phyloP scores from a whole-genome alignment of 2,113 vertebrate genomes.

The Boulengeromyrus knoepffleri region DNA sequence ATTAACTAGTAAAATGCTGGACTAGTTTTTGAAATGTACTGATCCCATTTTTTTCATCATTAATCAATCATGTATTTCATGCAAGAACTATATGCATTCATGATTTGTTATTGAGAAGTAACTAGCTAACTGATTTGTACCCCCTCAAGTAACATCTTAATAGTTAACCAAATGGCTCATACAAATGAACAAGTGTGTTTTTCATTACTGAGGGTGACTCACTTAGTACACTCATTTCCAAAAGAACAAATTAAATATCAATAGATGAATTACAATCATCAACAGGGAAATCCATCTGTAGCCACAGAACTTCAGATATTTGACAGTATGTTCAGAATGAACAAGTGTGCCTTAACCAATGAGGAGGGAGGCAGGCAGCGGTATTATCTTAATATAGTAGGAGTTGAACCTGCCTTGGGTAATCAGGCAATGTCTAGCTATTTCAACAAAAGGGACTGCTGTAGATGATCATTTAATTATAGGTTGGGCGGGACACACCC shows the following conservation, averaged over 20 bases:
- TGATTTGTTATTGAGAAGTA: not conserved
- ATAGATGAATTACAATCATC: not conserved
- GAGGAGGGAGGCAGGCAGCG: not conserved
- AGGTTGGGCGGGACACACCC: not conserved
- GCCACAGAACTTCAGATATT: not conserved
- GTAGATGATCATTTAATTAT: not conserved
- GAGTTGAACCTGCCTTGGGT: not conserved
- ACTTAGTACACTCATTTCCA: not conserved
- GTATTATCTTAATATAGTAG: not conserved
- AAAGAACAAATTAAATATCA: not conserved
- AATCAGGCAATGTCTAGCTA: not conserved
- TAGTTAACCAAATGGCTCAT: not conserved
- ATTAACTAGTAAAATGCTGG: not conserved
- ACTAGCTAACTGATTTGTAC: not conserved
- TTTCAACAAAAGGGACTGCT: not conserved
- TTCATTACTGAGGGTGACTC: not conserved
- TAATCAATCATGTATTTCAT: not conserved
- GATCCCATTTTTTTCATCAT: not conserved
- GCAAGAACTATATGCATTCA: not conserved
- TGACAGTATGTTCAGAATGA: not conserved
- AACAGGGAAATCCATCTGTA: not conserved
- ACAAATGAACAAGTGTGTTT: not conserved
- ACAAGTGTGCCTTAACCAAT: not conserved
- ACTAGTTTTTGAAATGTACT: not conserved
- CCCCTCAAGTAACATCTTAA: not conserved